phyloP scores from a whole-genome alignment of 2,797 vertebrate species.

The Enteromius fasciolatus region DNA sequence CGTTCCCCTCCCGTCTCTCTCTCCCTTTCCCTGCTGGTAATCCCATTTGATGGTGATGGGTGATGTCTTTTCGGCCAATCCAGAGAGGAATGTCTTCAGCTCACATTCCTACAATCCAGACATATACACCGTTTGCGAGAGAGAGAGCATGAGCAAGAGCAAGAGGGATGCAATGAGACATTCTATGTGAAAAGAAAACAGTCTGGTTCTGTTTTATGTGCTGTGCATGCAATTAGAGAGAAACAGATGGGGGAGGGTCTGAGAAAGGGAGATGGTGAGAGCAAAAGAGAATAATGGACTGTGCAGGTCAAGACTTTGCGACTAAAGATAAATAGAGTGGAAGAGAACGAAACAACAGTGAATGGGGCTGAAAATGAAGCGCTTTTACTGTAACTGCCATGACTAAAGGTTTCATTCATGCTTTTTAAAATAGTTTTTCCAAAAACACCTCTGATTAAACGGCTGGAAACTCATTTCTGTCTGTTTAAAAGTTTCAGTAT shows the following conservation, averaged over 20 bases:
- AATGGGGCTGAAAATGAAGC: constrained; percentile 18
- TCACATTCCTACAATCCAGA: constrained; percentile 69
- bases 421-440: background rate
- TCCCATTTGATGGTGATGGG: constrained; percentile 77
- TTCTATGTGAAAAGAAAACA: constrained; percentile 74
- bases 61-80: constrained; percentile 73
- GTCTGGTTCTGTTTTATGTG: constrained; percentile 82
- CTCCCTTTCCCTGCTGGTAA: constrained; percentile 70
- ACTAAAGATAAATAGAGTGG: constrained; percentile 22
- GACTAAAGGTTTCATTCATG: constrained; percentile 20
- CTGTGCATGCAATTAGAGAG: constrained; percentile 77
- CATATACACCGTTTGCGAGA: constrained; percentile 45
- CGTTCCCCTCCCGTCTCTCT: constrained; percentile 38
- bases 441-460: background rate
- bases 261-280: constrained; percentile 16
- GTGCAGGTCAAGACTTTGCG: constrained; percentile 36
- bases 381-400: constrained; percentile 28
- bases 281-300: constrained; percentile 44
- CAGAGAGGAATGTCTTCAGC: constrained; percentile 74
- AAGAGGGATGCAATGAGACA: constrained; percentile 53
- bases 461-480: no score
- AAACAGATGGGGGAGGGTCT: constrained; percentile 36
- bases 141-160: constrained; percentile 58
- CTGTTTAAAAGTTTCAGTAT: background rate
- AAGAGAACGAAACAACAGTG: constrained; percentile 15